These are phyloP conservation scores for Sialis lutaria DNA, from an alignment of 2,888 invertebrate species.

Conservation along the genomic window DNA sequence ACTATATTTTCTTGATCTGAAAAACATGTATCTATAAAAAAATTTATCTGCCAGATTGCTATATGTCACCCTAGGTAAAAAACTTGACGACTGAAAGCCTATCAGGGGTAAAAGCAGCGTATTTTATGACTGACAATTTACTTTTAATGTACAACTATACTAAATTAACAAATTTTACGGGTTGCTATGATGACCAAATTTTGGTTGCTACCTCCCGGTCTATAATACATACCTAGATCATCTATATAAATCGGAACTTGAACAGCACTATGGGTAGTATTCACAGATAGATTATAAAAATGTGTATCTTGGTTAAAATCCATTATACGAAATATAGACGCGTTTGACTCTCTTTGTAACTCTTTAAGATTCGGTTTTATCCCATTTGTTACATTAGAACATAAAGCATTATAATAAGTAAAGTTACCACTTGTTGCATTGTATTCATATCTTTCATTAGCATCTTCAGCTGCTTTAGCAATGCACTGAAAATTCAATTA, in stretches of 20 bases:
- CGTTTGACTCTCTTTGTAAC: conserved; percentile 18
- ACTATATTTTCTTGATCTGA: too few relatives aligned
- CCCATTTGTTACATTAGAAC: conserved; percentile 33
- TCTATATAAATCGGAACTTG: conserved; percentile 91
- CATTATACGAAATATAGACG: conserved; percentile 35
- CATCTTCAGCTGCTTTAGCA: conserved; percentile 51
- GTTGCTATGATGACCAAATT: too few relatives aligned
- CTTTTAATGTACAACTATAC: too few relatives aligned
- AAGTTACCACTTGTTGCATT: conserved; percentile 26
- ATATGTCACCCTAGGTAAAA: too few relatives aligned
- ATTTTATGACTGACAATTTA: too few relatives aligned
- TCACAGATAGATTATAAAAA: conserved; percentile 70
- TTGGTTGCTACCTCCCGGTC: too few relatives aligned
- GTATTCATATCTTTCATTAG: conserved; percentile 43
- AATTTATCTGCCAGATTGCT: too few relatives aligned
- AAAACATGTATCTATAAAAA: too few relatives aligned
- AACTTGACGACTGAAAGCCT: too few relatives aligned
- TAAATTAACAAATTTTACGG: too few relatives aligned
- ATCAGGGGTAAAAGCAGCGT: too few relatives aligned
- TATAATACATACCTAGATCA: conserved; percentile 46
- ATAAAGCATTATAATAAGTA: conserved; percentile 69
- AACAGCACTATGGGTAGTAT: conserved; percentile 65
- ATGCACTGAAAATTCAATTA: conserved; percentile 42
- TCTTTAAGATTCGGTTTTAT: conserved; percentile 15
- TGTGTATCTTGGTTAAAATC: conserved; percentile 54